phyloP scores from a whole-genome alignment of 2,888 invertebrate species.

The Tenthredo notha region DNA sequence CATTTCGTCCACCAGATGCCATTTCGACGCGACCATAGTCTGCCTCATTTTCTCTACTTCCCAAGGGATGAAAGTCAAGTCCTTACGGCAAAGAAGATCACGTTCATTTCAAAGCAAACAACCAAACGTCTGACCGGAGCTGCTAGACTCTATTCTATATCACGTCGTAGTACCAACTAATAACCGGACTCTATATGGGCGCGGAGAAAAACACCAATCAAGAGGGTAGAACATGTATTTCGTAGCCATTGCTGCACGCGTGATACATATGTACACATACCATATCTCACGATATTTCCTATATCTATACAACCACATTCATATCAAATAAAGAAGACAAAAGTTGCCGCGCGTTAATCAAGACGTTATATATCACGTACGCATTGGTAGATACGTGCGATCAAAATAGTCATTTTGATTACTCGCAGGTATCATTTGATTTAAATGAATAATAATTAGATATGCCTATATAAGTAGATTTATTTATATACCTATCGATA shows the following conservation, averaged over 20 bases:
- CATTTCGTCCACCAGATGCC: conserved; percentile 13
- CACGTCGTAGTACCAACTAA: conserved; percentile 23
- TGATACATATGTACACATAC: not conserved
- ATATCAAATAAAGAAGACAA: not conserved
- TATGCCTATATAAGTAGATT: not conserved
- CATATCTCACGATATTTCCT: not conserved
- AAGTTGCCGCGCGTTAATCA: not conserved
- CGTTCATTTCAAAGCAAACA: conserved; percentile 35
- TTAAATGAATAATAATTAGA: not conserved
- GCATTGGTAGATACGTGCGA: no score
- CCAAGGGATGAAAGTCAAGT: not conserved
- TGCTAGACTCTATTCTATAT: conserved; percentile 5
- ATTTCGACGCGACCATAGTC: conserved; percentile 38
- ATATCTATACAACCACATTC: not conserved
- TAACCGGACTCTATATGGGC: not conserved
- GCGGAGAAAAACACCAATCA: conserved; percentile 47
- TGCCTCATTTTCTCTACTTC: conserved; percentile 24
- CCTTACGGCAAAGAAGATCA: not conserved
- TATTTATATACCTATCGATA: not conserved
- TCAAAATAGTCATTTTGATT: not conserved
- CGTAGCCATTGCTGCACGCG: not conserved
- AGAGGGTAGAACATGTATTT: conserved; percentile 33
- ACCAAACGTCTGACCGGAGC: not conserved
- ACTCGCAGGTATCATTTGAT: not conserved
- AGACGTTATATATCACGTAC: not conserved